A percentile compares a stretch with the other conserved stretches of the same genome.
Conservation (phyloP, 2,888 invertebrate genomes). For the Dicyrtomina minuta region DNA sequence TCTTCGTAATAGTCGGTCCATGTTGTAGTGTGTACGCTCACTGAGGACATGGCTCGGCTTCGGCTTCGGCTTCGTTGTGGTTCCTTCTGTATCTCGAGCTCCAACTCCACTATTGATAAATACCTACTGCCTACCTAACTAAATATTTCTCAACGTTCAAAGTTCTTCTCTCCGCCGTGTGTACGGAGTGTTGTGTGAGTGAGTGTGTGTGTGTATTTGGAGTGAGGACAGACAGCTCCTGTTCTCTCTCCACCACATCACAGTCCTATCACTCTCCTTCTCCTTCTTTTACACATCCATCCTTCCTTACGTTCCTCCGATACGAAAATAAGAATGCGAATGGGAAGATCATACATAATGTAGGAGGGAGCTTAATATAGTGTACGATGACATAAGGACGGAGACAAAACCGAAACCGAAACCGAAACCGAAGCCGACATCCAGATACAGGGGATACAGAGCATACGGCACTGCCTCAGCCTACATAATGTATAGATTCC, state of each 20-base stretch:
- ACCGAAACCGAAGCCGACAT: no score
- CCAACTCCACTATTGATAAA: constrained; percentile 21
- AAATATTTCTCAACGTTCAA: constrained; percentile 27
- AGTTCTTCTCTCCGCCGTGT: not conserved
- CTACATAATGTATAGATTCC: constrained; percentile 11
- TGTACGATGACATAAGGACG: no score
- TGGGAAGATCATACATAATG: not conserved
- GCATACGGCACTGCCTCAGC: no score
- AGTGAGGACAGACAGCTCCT: constrained; percentile 10
- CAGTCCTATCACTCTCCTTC: no score
- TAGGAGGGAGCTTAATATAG: no score
- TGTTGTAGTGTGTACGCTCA: no score
- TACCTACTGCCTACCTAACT: not conserved
- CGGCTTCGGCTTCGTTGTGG: not conserved
- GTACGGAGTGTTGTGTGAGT: no score
- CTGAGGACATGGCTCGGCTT: no score
- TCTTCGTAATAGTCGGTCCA: no score
- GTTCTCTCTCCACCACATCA: not conserved
- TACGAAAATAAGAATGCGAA: no score
- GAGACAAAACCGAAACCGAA: no score
- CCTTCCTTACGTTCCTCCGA: not conserved
- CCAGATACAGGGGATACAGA: not conserved
- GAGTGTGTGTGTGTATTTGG: no score
- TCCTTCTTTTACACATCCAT: not conserved
- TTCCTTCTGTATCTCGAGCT: constrained; percentile 19